A percentile compares a stretch with the other conserved stretches of the same genome.
Evolutionary conservation across 2,797 vertebrate species (phyloP).

Genomic region (Artibeus jamaicensis): DNA sequence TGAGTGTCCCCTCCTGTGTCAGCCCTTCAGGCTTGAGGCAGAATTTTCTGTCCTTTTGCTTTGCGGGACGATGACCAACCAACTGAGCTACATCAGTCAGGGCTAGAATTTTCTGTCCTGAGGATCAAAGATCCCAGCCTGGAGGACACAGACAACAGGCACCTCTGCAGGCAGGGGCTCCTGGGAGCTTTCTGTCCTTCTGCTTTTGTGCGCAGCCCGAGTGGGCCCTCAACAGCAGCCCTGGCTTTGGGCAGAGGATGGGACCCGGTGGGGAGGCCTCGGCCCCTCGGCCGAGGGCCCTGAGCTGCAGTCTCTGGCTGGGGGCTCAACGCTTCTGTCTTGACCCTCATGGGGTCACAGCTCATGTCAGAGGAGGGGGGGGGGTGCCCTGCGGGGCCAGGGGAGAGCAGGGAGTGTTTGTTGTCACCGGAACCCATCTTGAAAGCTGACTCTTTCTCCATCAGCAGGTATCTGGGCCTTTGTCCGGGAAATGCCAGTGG

Average conservation of each 20-base stretch:
- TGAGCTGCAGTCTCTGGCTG: fast-evolving
- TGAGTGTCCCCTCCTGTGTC: background rate
- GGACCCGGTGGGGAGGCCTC: background rate
- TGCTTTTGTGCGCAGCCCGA: background rate
- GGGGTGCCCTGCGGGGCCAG: background rate
- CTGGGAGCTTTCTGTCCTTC: background rate
- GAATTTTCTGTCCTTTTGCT: background rate
- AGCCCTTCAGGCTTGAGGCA: background rate
- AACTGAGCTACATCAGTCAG: too few relatives aligned
- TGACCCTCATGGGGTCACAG: background rate
- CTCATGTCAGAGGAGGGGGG: background rate
- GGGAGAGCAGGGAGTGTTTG: background rate
- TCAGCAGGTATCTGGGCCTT: background rate
- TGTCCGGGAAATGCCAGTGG: background rate
- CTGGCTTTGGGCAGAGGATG: background rate
- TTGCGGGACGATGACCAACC: too few relatives aligned
- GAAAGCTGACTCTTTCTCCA: background rate
- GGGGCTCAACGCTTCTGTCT: background rate
- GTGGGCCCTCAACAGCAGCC: background rate
- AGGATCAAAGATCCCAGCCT: background rate
- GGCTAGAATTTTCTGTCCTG: background rate
- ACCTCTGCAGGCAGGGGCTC: background rate
- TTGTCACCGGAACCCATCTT: background rate
- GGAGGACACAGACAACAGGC: too few relatives aligned
- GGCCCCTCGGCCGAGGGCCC: background rate